These are phyloP conservation scores for Chaetodon trifascialis DNA, from an alignment of 2,113 vertebrate species.

Conservation along the genomic window DNA sequence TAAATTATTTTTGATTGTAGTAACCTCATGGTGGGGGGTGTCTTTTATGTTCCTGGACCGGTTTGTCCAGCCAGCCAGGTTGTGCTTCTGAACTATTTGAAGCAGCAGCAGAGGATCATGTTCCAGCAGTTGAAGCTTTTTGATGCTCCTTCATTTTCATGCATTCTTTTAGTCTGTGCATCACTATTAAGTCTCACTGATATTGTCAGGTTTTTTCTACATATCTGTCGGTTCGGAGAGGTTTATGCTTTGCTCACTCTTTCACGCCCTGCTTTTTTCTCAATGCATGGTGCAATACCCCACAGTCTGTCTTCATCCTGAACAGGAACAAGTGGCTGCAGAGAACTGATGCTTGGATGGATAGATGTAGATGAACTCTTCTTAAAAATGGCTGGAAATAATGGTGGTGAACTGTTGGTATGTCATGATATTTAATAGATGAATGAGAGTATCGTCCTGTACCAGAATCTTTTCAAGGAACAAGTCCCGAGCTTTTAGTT, in stretches of 20 bases:
- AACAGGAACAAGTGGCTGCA: neutral
- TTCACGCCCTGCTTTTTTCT: neutral
- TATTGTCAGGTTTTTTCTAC: too few relatives aligned
- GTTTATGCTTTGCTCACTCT: neutral
- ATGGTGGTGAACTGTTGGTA: neutral
- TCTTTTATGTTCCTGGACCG: neutral
- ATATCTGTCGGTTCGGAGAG: neutral
- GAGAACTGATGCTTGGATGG: neutral
- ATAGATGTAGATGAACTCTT: slow-evolving; percentile 4
- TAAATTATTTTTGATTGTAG: neutral
- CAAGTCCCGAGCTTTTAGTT: slow-evolving; percentile 7
- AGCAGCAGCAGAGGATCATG: neutral
- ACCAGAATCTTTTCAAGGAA: neutral
- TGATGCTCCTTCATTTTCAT: neutral
- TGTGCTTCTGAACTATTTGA: slow-evolving; percentile 2
- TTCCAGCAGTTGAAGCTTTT: neutral
- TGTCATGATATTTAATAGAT: neutral
- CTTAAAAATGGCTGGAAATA: neutral
- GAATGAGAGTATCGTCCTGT: neutral
- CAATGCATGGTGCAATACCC: too few relatives aligned
- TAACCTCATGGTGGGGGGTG: too few relatives aligned
- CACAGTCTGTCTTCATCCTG: neutral
- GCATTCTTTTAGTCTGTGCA: neutral
- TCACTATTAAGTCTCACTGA: neutral
- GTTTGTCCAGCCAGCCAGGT: slow-evolving; percentile 1